A percentile compares a stretch with the other conserved stretches of the same genome.
phyloP scores from a whole-genome alignment of 2,113 vertebrate genomes.

The Peromyscus leucopus region DNA sequence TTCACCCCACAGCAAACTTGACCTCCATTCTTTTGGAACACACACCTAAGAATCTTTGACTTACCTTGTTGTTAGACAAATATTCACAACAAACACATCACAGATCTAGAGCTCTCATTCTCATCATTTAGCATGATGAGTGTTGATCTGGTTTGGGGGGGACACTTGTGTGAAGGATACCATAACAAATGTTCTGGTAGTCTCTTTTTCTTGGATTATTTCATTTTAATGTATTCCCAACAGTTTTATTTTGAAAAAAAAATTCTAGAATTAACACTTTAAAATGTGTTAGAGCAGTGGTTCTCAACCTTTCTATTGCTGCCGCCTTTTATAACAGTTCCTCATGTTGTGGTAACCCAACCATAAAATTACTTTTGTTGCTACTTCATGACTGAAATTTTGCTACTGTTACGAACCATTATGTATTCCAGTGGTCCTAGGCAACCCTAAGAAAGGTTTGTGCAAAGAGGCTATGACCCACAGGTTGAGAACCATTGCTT shows the following conservation, averaged over 20 bases:
- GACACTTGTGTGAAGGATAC: not conserved
- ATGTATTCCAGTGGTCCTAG: too few relatives aligned
- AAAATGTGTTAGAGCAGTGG: not conserved
- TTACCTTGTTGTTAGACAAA: conserved; percentile 40
- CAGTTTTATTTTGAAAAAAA: not conserved
- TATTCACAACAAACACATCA: not conserved
- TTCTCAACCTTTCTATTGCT: not conserved
- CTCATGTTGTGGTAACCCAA: not conserved
- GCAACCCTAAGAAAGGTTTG: not conserved
- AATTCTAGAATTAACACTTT: not conserved
- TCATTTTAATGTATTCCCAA: not conserved
- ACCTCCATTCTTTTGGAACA: not conserved
- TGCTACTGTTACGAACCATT: not conserved
- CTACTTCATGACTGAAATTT: not conserved
- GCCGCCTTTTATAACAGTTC: not conserved
- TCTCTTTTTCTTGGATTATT: not conserved
- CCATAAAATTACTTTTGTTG: not conserved
- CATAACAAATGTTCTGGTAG: not conserved
- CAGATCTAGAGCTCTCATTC: not conserved
- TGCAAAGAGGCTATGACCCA: not conserved
- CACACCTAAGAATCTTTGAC: not conserved
- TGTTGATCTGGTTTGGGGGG: not conserved
- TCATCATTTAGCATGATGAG: not conserved
- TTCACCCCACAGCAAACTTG: not conserved
- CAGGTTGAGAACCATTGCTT: not conserved